These are phyloP conservation scores for Mythimna ferrago DNA, from an alignment of 2,888 invertebrate species.

Conservation along the genomic window DNA sequence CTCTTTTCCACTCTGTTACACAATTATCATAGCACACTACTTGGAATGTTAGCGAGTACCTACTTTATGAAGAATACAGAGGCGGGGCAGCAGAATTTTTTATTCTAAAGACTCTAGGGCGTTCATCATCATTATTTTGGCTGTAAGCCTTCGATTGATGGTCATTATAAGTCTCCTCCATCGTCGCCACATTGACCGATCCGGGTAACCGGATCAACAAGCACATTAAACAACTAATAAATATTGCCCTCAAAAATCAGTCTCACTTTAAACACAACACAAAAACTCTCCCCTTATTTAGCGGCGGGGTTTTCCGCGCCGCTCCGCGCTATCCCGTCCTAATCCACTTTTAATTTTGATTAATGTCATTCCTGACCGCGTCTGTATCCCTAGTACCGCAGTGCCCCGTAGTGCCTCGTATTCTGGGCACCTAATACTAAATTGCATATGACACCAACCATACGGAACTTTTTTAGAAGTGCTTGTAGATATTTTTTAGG, in stretches of 20 bases:
- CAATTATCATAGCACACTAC: no score
- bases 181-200: not conserved
- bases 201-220: not conserved
- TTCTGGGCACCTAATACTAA: constrained; percentile 64
- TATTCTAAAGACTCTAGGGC: no score
- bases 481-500: not conserved
- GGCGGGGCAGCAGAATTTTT: not conserved
- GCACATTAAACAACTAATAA: constrained; percentile 21
- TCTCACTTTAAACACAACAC: constrained; percentile 39
- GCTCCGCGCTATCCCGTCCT: constrained; percentile 68
- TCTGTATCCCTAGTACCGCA: constrained; percentile 38
- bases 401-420: constrained; percentile 43
- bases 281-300: constrained; percentile 46
- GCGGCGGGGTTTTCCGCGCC: constrained; percentile 64
- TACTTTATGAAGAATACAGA: not conserved
- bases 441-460: constrained; percentile 53
- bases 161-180: not conserved
- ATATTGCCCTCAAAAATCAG: constrained; percentile 33
- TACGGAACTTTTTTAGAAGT: constrained; percentile 25
- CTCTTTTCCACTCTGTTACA: no score
- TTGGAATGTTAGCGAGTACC: no score
- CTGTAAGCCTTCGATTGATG: not conserved
- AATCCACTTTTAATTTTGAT: constrained; percentile 90
- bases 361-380: constrained; percentile 78
- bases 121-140: not conserved